phyloP scores from a whole-genome alignment of 2,797 vertebrate genomes.

The Protonibea diacanthus region DNA sequence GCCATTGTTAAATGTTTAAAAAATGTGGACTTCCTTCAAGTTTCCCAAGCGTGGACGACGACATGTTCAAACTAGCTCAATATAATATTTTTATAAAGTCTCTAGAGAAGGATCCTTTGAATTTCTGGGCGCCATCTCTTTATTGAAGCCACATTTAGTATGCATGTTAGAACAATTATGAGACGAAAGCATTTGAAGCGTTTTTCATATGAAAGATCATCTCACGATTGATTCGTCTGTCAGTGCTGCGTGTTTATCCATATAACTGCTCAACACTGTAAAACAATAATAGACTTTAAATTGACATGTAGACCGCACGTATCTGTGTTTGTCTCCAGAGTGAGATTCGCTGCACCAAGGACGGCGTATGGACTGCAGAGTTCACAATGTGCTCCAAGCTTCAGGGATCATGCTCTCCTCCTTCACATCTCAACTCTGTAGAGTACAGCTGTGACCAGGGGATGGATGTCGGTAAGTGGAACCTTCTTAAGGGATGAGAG shows the following conservation, averaged over 20 bases:
- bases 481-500: background rate
- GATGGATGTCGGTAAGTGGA: constrained; percentile 89
- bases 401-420: constrained; percentile 87
- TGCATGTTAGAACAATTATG: background rate
- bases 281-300: background rate
- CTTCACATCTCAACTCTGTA: constrained; percentile 86
- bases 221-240: background rate
- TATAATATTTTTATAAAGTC: background rate
- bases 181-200: background rate
- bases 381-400: constrained; percentile 91
- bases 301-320: background rate
- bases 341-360: constrained; percentile 91
- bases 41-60: background rate
- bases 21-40: background rate
- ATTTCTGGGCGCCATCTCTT: background rate
- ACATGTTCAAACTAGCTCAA: background rate
- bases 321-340: constrained; percentile 75
- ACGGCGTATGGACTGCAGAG: constrained; percentile 91
- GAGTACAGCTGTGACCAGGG: constrained; percentile 94
- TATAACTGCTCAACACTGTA: constrained; percentile 3
- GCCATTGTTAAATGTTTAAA: background rate
- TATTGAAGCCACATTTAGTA: constrained; percentile 15
- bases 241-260: background rate
- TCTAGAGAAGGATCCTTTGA: background rate
- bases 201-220: background rate